Evolutionary conservation across 2,113 vertebrate species (phyloP).

Genomic region (Platysteira castanea): DNA sequence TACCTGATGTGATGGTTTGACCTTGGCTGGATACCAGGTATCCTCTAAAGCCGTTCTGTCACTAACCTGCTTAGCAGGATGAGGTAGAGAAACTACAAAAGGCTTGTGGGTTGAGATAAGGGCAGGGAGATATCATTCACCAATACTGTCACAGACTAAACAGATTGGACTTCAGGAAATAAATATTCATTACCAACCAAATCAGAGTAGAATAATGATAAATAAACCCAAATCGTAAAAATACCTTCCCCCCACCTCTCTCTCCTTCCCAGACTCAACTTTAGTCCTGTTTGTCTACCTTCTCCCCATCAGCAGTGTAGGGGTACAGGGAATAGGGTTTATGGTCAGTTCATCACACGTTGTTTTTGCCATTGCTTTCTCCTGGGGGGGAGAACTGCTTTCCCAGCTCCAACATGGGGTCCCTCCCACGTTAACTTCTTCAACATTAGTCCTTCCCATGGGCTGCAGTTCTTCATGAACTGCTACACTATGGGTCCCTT

Average conservation of each 20-base stretch:
- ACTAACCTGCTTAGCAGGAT: not conserved
- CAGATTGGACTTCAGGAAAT: not conserved
- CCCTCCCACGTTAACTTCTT: not conserved
- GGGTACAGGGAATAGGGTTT: not conserved
- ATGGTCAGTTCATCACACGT: not conserved
- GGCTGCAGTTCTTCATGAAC: no score
- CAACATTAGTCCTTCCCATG: rapidly evolving
- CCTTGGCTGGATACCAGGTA: not conserved
- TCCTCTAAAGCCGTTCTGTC: not conserved
- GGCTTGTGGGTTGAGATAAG: not conserved
- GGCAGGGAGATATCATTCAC: not conserved
- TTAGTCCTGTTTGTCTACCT: not conserved
- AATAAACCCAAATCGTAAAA: not conserved
- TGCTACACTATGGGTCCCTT: no score
- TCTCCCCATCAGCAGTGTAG: not conserved
- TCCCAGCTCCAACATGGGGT: not conserved
- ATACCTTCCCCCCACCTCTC: no score
- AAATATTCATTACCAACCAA: not conserved
- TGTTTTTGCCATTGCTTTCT: not conserved
- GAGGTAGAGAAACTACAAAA: not conserved
- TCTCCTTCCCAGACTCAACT: not conserved
- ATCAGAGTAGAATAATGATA: not conserved
- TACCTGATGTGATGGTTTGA: not conserved
- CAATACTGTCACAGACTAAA: not conserved
- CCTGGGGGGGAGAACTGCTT: not conserved